Evolutionary conservation across 2,888 invertebrate genomes (phyloP), one percentile per base, ranked within the genome.

Genomic region (Eurytoma californica): DNA sequence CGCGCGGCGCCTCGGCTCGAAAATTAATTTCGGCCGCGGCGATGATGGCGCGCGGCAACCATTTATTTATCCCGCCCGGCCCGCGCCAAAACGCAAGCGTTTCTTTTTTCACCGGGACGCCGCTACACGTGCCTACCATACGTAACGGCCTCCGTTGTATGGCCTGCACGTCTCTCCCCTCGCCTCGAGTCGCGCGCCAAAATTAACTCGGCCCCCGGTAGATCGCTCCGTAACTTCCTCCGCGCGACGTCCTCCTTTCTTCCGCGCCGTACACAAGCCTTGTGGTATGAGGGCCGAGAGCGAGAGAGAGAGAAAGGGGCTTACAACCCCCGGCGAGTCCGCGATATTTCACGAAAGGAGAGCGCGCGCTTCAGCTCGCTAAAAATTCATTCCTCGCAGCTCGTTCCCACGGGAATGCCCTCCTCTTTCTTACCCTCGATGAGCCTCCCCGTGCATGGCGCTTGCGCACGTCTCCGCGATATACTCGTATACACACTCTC

Each of bases 321-420:
- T 39, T 9, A 9, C 39, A 39, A 39, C 39, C 39, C 39, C 39
- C 58, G 12, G 39, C 47, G 47, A 24, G 24, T 66, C 28, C 72
- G 57, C 74, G 39, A 20, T 55, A 58, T 47, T 66, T 74, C 58
- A 60, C 63, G 14, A 5, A 53, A 20, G 20, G 39, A 39, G 39
- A 39, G 39, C 39, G n/a, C 28, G 67, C 49, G 67, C 4, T 67
- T 67, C 39, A 49, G 55, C 18, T 63, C 55, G 7, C 67, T 75
- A 60, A 68, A 75, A 75, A 75, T 75, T 75, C 68, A 75, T 75
- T 68, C 67, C 51, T 16, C 16, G 49, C 67, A 47, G 47, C 39
- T 57, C 28, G 39, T 39, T 74, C 74, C 58, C 66, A 16, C 16
- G 74, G 66, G 74, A 74, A 20, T 28, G 28, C 53, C 55, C 16